Conservation (phyloP, 2,797 vertebrate species). For the Tiaroga cobitis region DNA sequence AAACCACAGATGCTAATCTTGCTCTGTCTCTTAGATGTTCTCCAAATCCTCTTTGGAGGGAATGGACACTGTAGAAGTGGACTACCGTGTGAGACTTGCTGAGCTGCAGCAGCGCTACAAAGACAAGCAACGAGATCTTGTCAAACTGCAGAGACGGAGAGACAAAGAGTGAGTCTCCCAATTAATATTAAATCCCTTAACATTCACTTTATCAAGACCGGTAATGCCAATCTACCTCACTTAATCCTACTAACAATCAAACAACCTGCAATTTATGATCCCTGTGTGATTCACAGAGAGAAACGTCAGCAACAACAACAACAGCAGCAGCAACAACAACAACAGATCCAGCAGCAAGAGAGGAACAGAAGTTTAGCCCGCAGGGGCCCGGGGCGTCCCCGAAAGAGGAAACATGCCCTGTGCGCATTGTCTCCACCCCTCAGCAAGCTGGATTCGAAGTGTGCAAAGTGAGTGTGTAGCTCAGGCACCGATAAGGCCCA, state of each 20-base stretch:
- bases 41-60: slow-evolving; percentile 89
- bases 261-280: slow-evolving; percentile 2
- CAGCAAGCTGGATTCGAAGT: slow-evolving; percentile 87
- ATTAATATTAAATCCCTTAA: not conserved
- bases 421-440: slow-evolving; percentile 82
- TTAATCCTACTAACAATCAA: slow-evolving; percentile 23
- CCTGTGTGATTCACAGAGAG: slow-evolving; percentile 75
- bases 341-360: slow-evolving; percentile 84
- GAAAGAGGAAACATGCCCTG: slow-evolving; percentile 91
- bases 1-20: not conserved
- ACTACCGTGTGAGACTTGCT: slow-evolving; percentile 90
- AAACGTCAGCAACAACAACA: slow-evolving; percentile 69
- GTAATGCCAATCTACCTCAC: not conserved
- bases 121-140: slow-evolving; percentile 93
- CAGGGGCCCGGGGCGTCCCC: slow-evolving; percentile 93
- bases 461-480: slow-evolving; percentile 87
- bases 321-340: slow-evolving; percentile 65
- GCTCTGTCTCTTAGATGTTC: slow-evolving; percentile 78
- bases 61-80: slow-evolving; percentile 90
- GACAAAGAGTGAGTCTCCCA: slow-evolving; percentile 87
- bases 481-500: not conserved
- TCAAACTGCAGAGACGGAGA: slow-evolving; percentile 88
- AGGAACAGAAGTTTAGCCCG: slow-evolving; percentile 90
- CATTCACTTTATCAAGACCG: not conserved
- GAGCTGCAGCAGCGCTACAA: slow-evolving; percentile 95